These are phyloP conservation scores for Scaptomyza graminum DNA, from an alignment of 1,140 invertebrate genomes.

Conservation along the genomic window DNA sequence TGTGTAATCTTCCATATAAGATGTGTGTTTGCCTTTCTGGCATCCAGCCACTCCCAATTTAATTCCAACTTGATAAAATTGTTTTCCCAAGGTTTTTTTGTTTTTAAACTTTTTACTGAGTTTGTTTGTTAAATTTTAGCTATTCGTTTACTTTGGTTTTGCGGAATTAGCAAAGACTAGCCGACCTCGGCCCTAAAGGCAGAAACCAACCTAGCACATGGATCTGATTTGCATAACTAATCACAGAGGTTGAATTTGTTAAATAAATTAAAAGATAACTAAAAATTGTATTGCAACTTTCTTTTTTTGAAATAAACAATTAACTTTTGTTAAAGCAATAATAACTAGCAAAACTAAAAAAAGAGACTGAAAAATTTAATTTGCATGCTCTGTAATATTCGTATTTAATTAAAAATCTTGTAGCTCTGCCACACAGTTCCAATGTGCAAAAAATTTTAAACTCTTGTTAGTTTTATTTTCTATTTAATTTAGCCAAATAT, in stretches of 20 bases:
- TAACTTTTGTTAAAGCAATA: not conserved
- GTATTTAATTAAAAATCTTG: conserved; percentile 62
- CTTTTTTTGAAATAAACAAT: not conserved
- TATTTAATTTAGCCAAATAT: conserved; percentile 58
- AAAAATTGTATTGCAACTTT: not conserved
- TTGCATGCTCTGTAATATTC: conserved; percentile 12
- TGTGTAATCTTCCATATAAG: conserved; percentile 7
- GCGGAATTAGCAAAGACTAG: conserved; percentile 31
- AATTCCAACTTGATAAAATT: conserved; percentile 44
- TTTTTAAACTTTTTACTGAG: conserved; percentile 21
- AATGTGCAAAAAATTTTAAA: conserved; percentile 50
- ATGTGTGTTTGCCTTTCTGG: conserved; percentile 12
- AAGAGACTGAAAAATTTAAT: not conserved
- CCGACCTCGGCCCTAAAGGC: not conserved
- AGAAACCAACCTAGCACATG: conserved; percentile 6
- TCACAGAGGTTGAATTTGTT: conserved; percentile 13
- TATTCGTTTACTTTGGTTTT: conserved; percentile 20
- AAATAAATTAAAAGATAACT: conserved; percentile 9
- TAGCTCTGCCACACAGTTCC: conserved; percentile 19
- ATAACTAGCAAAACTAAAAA: not conserved
- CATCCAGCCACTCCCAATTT: conserved; percentile 13
- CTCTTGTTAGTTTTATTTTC: conserved; percentile 22
- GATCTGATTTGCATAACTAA: conserved; percentile 64
- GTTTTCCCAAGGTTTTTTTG: conserved; percentile 28
- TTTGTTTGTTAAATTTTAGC: conserved; percentile 26